Conservation (phyloP, 2,888 invertebrate genomes). For the Oconnorella tubifera region DNA sequence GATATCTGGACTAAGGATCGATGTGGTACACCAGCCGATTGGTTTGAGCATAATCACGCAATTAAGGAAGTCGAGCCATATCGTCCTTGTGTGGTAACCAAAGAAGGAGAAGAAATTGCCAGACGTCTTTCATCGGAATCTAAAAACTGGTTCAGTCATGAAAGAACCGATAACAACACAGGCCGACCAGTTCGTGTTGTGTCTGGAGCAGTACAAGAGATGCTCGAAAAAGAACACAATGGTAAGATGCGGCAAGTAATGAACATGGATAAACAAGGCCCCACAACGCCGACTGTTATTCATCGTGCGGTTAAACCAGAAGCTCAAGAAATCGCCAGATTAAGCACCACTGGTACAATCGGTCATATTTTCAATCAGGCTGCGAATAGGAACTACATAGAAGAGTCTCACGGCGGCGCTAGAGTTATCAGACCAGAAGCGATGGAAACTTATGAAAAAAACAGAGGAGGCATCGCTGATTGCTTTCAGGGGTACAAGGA, state of each 20-base stretch:
- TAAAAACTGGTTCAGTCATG: conserved; percentile 20
- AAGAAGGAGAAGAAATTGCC: conserved; percentile 28
- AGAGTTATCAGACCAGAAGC: conserved; percentile 34
- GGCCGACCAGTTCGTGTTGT: not conserved
- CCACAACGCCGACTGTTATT: not conserved
- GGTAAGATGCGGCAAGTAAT: conserved; percentile 9
- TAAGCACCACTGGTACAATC: conserved; percentile 32
- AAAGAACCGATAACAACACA: not conserved
- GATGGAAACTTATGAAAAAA: conserved; percentile 28
- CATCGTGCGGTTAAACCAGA: conserved; percentile 28
- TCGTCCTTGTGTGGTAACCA: conserved; percentile 6
- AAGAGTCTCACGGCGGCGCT: conserved; percentile 2
- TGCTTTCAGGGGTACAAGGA: conserved; percentile 32
- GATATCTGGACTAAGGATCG: conserved; percentile 31
- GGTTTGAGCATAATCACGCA: conserved; percentile 18
- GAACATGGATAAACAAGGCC: not conserved
- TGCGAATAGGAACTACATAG: conserved; percentile 29
- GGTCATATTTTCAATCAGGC: conserved; percentile 32
- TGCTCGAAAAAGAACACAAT: not conserved
- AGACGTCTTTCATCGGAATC: conserved; percentile 18
- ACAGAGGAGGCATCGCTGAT: conserved; percentile 32
- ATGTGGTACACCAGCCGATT: conserved; percentile 24
- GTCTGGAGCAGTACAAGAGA: not conserved
- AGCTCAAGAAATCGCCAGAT: conserved; percentile 28
- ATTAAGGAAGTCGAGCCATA: conserved; percentile 9